phyloP scores from a whole-genome alignment of 2,888 invertebrate genomes.

The Metopia argyrocephala region DNA sequence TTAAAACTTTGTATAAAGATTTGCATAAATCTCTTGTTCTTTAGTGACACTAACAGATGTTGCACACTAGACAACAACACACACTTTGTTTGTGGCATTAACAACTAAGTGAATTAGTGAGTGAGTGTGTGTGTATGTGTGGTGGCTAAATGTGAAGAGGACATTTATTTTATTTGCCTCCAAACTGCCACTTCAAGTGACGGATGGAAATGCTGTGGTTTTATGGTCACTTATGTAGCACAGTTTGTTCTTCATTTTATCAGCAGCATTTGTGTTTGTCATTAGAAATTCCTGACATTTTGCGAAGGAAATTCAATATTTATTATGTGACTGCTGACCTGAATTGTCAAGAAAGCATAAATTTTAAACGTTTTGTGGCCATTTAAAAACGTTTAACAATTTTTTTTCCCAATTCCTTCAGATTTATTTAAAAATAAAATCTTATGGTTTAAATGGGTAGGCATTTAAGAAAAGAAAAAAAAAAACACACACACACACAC shows the following conservation, averaged over 20 bases:
- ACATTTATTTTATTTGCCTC: constrained; percentile 40
- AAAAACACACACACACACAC: too few species aligned
- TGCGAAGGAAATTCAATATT: constrained; percentile 41
- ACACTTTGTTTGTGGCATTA: not conserved
- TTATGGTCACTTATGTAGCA: not conserved
- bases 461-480: too few species aligned
- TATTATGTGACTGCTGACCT: constrained; percentile 34
- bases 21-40: constrained; percentile 52
- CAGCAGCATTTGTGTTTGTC: not conserved
- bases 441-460: not conserved
- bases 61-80: not conserved
- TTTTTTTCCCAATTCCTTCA: not conserved
- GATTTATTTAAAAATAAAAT: not conserved
- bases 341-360: constrained; percentile 22
- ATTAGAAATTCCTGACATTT: constrained; percentile 29
- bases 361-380: constrained; percentile 7
- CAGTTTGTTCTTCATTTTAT: not conserved
- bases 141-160: not conserved
- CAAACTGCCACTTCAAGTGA: constrained; percentile 9
- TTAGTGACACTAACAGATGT: constrained; percentile 49
- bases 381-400: not conserved
- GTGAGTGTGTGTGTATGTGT: constrained; percentile 15
- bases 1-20: constrained; percentile 31
- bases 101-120: not conserved
- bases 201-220: constrained; percentile 20